Base-by-base conservation (phyloP, 2,797 vertebrate genomes). In the Chloroceryle amazona region DNA sequence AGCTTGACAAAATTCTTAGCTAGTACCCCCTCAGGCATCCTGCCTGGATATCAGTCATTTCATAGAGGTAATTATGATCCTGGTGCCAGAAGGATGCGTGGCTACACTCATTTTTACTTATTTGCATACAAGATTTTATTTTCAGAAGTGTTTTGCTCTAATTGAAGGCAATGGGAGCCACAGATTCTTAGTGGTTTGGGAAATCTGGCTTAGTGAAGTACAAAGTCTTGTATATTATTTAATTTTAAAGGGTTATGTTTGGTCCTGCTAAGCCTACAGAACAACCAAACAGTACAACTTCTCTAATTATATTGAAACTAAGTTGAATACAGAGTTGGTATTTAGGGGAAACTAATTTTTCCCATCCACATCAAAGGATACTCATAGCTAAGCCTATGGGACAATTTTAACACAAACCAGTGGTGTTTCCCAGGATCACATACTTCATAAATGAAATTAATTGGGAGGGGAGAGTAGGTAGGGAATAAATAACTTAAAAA, bases 101-200 rank as follows among this genome's bases (percentile, higher is more conserved):
- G 80, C 42, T 93, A 84, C 62, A 29, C 28, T 63, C 1, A 13
- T 93, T 89, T 90, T 89, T 63, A 51, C 70, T 84, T 84, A 85
- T 94, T 95, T 96, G 89, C 94, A 80, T 96, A 44, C 42, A 84
- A 86, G 16, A 44, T 89, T 49, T 94, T 90, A 58, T 86, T 94
- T 95, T 81, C 28, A 65, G 35, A 84, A 84, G 19, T 52, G n/a
- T 22, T 92, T 73, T 22, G 11, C 33, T 76, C 28, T 95, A 93
- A 95, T 46, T 96, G 78, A 91, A 92, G 92, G 47, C 1, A 28
- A 89, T 63, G 55, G 28, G 25, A 84, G 28, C 6, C 74, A 62
- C 14, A 60, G 65, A 94, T 73, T 94, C 89, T 87, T 88, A 90
- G 78, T 47, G 81, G 66, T 91, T 95, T 84, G 75, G 49, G 39